Evolutionary conservation across 1,140 invertebrate genomes (phyloP), one percentile per base, ranked within the genome.

Genomic region (Sarcophaga peregrina): DNA sequence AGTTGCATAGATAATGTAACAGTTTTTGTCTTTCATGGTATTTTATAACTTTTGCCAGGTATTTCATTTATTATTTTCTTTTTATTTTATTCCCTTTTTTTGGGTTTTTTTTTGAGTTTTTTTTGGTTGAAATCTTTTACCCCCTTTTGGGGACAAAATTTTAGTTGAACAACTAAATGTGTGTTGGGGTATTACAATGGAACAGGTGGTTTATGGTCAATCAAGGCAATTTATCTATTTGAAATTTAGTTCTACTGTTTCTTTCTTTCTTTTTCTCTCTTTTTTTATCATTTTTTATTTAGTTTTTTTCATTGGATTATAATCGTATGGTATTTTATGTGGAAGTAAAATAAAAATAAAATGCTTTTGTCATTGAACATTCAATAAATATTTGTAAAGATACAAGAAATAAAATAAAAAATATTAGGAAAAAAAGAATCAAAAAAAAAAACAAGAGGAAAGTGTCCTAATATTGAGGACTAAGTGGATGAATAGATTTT

Each of bases 171-270:
- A n/a, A n/a, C n/a, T n/a, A n/a, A n/a, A n/a, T 58, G 7, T 58
- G 15, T 58, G 54, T 58, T 37, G 54, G 17, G 15, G 58, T 68
- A 68, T 68, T 17, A 68, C 8, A 20, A 68, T 76, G 75, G 37
- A 78, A 78, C 75, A 78, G 47, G 75, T 78, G 75, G 75, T 78
- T 78, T 78, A 78, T 78, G 75, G 75, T 78, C 75, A 78, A 78
- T 78, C 75, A 78, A 78, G 75, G 75, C 75, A 78, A 78, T 78
- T 78, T 78, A 78, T 78, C 75, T 78, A 78, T 78, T 78, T 78
- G 75, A 50, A 48, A 78, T 78, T 78, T 68, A 68, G n/a, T 68
- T 68, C 17, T 3, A 37, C 1, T 37, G 25, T 37, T 37, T 68
- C 20, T 58, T 13, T 68, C 10, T 68, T 20, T 37, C 25, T 37